Conservation (phyloP, 1,140 invertebrate genomes). For the Drosophila kanapiae region DNA sequence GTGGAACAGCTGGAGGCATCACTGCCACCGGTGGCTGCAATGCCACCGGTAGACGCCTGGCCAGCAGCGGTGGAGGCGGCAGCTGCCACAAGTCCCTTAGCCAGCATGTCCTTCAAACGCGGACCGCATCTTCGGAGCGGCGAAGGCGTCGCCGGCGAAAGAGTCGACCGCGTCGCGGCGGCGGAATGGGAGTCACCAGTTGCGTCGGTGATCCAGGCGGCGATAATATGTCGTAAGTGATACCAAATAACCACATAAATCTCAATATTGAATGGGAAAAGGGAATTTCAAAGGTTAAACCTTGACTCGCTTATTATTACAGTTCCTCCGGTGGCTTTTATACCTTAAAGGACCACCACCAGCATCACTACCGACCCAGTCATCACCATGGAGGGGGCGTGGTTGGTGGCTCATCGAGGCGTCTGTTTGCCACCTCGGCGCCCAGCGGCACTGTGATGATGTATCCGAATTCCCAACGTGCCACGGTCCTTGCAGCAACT, state of each 20-base stretch:
- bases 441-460: constrained; percentile 84
- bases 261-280: too few species aligned
- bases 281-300: background rate
- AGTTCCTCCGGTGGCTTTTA: constrained; percentile 83
- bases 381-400: constrained; percentile 42
- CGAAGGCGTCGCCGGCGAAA: constrained; percentile 74
- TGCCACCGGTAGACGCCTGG: constrained; percentile 77
- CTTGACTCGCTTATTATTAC: constrained; percentile 21
- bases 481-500: constrained; percentile 18
- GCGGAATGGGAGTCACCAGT: constrained; percentile 72
- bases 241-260: background rate
- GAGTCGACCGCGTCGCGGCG: constrained; percentile 73
- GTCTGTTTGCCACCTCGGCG: constrained; percentile 75
- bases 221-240: constrained; percentile 84
- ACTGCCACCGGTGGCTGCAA: constrained; percentile 66
- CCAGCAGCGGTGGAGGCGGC: constrained; percentile 68
- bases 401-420: constrained; percentile 56
- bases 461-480: constrained; percentile 74
- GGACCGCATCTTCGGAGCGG: constrained; percentile 79
- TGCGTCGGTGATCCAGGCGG: constrained; percentile 76
- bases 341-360: constrained; percentile 77
- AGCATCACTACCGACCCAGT: constrained; percentile 69
- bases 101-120: constrained; percentile 81
- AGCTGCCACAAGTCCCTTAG: constrained; percentile 77
- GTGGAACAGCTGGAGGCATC: constrained; percentile 20